phyloP scores from a whole-genome alignment of 2,888 invertebrate species.

The Cephus nigrinus region DNA sequence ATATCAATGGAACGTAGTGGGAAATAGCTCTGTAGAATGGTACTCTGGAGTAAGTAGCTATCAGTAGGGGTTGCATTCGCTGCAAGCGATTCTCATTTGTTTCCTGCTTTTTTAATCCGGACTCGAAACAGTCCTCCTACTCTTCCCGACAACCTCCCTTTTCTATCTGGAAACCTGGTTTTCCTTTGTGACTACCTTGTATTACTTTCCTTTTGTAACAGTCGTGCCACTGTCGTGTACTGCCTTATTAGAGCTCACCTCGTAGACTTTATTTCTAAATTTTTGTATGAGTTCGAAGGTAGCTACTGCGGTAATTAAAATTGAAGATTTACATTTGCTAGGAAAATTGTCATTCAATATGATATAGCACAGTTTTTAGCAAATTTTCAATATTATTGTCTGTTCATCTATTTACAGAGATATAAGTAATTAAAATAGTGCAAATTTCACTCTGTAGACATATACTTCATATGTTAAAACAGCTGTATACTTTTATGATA shows the following conservation, averaged over 20 bases:
- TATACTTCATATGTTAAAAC: too few relatives aligned
- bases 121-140: neutral
- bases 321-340: too few relatives aligned
- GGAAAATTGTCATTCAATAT: too few relatives aligned
- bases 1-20: neutral
- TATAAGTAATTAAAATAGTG: too few relatives aligned
- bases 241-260: neutral
- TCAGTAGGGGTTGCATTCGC: constrained; percentile 45
- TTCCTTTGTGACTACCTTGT: constrained; percentile 27
- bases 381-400: too few relatives aligned
- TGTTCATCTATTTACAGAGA: too few relatives aligned
- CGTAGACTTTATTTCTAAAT: neutral
- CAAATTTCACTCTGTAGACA: too few relatives aligned
- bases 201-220: constrained; percentile 5
- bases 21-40: neutral
- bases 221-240: neutral
- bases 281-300: neutral
- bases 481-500: too few relatives aligned
- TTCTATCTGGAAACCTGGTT: constrained; percentile 24
- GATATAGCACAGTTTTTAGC: too few relatives aligned
- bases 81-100: constrained; percentile 55
- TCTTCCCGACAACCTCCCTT: neutral
- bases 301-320: too few relatives aligned
- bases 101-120: constrained; percentile 28
- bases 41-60: constrained; percentile 35